These are phyloP conservation scores for Melopsittacus undulatus DNA, from an alignment of 2,797 vertebrate genomes.

Conservation along the genomic window DNA sequence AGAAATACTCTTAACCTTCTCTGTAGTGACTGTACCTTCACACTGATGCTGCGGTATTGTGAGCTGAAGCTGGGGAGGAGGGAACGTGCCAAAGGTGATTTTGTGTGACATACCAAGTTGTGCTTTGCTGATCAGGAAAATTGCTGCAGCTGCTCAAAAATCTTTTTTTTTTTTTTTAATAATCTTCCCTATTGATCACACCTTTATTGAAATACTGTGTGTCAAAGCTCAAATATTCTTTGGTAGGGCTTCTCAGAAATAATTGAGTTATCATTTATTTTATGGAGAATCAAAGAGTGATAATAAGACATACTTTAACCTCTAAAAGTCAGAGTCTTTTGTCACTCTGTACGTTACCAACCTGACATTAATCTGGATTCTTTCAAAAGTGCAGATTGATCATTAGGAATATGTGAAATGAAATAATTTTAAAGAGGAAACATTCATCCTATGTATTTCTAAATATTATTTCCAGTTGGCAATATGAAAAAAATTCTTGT, in stretches of 20 bases:
- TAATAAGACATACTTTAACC: constrained; percentile 2
- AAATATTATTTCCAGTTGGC: constrained; percentile 14
- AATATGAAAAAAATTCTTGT: not conserved
- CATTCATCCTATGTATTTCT: not conserved
- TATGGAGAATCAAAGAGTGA: not conserved
- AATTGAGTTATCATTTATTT: constrained; percentile 13
- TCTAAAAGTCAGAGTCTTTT: not conserved
- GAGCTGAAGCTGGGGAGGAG: not conserved
- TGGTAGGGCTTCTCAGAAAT: not conserved
- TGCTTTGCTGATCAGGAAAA: not conserved
- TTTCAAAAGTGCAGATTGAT: not conserved
- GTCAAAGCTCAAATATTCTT: not conserved
- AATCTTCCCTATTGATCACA: not conserved
- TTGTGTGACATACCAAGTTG: not conserved
- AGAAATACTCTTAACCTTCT: not conserved
- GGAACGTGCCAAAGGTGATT: not conserved
- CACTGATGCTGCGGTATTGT: not conserved
- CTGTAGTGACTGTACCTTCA: not conserved
- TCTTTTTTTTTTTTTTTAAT: not conserved
- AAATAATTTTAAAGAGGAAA: not conserved
- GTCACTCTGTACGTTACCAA: not conserved
- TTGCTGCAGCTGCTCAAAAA: not conserved
- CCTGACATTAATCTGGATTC: not conserved
- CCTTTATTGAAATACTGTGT: not conserved
- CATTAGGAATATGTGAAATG: not conserved